Evolutionary conservation across 1,140 invertebrate species (phyloP).

Genomic region (Copidosoma floridanum): DNA sequence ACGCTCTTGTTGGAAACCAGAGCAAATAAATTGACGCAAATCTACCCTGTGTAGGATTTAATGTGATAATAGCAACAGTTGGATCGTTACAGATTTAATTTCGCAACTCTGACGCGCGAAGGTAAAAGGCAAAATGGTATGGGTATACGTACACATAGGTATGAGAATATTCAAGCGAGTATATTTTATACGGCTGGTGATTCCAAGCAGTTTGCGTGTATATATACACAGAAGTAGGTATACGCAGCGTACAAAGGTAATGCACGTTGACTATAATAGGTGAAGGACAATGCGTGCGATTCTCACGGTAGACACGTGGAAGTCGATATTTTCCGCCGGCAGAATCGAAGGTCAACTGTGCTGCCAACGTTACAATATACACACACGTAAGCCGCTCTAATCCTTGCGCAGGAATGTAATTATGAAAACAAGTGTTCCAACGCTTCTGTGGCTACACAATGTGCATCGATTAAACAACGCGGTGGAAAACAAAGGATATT

Average conservation of each 20-base stretch:
- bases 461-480: no score
- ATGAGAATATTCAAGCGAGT: not conserved
- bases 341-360: conserved; percentile 22
- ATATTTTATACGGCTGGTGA: no score
- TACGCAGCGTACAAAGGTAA: not conserved
- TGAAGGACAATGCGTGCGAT: conserved; percentile 26
- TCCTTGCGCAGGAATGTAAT: conserved; percentile 2
- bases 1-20: no score
- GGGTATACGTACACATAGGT: not conserved
- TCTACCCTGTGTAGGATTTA: no score
- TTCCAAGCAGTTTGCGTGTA: not conserved
- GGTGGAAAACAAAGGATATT: no score
- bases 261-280: conserved; percentile 18
- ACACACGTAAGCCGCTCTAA: no score
- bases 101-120: conserved; percentile 12
- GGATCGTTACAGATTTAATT: conserved; percentile 11
- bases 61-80: no score
- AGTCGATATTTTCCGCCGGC: conserved; percentile 22
- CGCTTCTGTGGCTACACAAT: no score
- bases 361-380: no score
- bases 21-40: no score
- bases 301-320: conserved; percentile 26
- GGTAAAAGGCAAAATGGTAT: conserved; percentile 19
- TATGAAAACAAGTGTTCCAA: conserved; percentile 12
- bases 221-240: not conserved